Base-by-base conservation (phyloP, 1,140 invertebrate species). In the Drosophila albomicans region DNA sequence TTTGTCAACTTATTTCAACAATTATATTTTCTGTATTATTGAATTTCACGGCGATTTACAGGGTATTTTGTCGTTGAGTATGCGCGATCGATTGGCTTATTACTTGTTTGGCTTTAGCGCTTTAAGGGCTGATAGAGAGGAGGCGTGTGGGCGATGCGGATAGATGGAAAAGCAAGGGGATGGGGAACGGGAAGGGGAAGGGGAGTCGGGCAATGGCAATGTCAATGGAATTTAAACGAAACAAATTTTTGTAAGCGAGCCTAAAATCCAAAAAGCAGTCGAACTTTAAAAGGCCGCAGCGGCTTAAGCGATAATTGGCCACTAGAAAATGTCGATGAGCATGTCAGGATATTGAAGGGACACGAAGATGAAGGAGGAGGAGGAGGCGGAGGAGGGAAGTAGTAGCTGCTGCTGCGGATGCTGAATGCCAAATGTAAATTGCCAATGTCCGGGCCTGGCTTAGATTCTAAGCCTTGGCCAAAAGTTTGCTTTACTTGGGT, bases 191-290 rank as follows among this genome's bases (percentile, higher is more conserved):
- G 10, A 11, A 7, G 15, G 10, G 54, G 32, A 4, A 1, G 30
- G 4, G 30, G 28, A 20, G 3, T 38, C 56, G 41, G 66, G 32
- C 54, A 46, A 16, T 49, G 30, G 43, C 56, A 65, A 57, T 61
- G 64, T 72, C 77, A 81, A 81, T 84, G 87, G 81, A 91, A 91
- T 91, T 91, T 91, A 84, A 91, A 91, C 80, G 75, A 88, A 91
- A 58, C 73, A 88, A 91, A 63, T 57, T 41, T 90, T 63, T 68
- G 54, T 64, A 78, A 81, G 16, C 62, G 46, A 32, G 13, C 48
- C 48, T 20, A 3, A 52, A 79, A 79, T 38, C 71, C 57, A 79
- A 72, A 79, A 72, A 81, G 81, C 54, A 51, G 71, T 8, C 38
- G 6, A 35, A 54, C 30, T 65, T 16, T 59, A 80, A 77, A 57